phyloP scores from a whole-genome alignment of 1,140 invertebrate species.

The Listronotus bonariensis region DNA sequence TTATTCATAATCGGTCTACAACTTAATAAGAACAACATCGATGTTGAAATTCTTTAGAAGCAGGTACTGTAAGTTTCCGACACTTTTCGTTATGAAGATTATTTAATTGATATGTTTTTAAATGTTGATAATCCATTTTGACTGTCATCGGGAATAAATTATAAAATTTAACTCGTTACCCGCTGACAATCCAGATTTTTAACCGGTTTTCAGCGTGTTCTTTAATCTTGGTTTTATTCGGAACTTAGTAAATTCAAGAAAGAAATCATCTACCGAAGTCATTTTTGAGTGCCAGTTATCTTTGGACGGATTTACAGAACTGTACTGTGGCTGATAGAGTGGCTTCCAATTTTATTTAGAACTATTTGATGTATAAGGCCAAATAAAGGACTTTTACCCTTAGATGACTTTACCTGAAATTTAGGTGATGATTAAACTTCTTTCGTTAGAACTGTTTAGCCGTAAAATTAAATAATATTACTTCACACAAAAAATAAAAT shows the following conservation, averaged over 20 bases:
- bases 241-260: slow-evolving; percentile 6
- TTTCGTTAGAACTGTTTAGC: too few relatives aligned
- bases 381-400: too few relatives aligned
- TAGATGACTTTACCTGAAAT: too few relatives aligned
- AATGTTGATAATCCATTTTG: slow-evolving; percentile 37
- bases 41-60: slow-evolving; percentile 30
- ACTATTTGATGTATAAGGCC: too few relatives aligned
- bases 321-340: too few relatives aligned
- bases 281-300: too few relatives aligned
- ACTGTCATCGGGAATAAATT: slow-evolving; percentile 36
- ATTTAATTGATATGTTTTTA: slow-evolving; percentile 39
- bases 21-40: slow-evolving; percentile 28
- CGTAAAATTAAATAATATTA: too few relatives aligned
- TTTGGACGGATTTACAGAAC: too few relatives aligned
- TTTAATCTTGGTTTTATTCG: slow-evolving; percentile 14
- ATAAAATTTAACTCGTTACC: slow-evolving; percentile 34
- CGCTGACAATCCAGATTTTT: slow-evolving; percentile 31
- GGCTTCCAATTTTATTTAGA: too few relatives aligned
- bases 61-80: slow-evolving; percentile 26
- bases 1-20: slow-evolving; percentile 26
- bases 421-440: too few relatives aligned
- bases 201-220: slow-evolving; percentile 32
- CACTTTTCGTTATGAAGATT: slow-evolving; percentile 31
- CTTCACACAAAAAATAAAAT: too few relatives aligned
- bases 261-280: neutral